Evolutionary conservation across 2,888 invertebrate species (phyloP).

Genomic region (Drosophila melanosoma): DNA sequence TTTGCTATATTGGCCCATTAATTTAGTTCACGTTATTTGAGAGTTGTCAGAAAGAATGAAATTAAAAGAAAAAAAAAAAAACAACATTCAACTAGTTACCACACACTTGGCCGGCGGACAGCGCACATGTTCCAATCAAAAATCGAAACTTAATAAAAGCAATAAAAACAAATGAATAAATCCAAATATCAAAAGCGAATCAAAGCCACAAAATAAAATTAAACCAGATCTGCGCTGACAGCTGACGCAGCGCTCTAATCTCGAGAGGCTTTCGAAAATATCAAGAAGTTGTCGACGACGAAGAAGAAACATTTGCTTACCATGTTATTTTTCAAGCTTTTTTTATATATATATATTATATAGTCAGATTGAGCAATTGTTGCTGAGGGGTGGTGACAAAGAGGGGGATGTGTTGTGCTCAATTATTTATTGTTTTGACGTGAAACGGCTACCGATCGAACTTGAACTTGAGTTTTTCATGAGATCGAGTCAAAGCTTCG

Average conservation of each 20-base stretch:
- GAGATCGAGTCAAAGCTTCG: conserved; percentile 18
- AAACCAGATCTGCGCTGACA: conserved; percentile 18
- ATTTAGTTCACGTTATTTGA: conserved; percentile 16
- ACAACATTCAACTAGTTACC: conserved; percentile 17
- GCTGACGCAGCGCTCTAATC: conserved; percentile 26
- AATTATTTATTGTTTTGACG: conserved; percentile 47
- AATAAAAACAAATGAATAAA: conserved; percentile 2
- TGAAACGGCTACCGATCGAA: conserved; percentile 57
- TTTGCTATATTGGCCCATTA: conserved; percentile 24
- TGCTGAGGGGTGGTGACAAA: too few species aligned
- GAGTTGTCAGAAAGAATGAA: not conserved
- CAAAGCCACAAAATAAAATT: not conserved
- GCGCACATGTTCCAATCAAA: conserved; percentile 12
- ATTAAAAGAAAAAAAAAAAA: not conserved
- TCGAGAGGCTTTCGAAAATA: conserved; percentile 56
- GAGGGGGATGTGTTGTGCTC: not conserved
- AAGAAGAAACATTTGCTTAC: conserved; percentile 28
- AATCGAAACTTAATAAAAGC: conserved; percentile 1
- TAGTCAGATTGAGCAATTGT: conserved; percentile 19
- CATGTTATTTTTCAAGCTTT: conserved; percentile 32
- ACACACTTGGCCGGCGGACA: conserved; percentile 18
- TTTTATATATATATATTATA: conserved; percentile 28
- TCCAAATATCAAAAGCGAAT: conserved; percentile 16
- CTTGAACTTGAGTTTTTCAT: conserved; percentile 39
- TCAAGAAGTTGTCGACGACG: conserved; percentile 65